These are phyloP conservation scores for Sebastes oblongus DNA, from an alignment of 2,797 vertebrate species.

Conservation along the genomic window DNA sequence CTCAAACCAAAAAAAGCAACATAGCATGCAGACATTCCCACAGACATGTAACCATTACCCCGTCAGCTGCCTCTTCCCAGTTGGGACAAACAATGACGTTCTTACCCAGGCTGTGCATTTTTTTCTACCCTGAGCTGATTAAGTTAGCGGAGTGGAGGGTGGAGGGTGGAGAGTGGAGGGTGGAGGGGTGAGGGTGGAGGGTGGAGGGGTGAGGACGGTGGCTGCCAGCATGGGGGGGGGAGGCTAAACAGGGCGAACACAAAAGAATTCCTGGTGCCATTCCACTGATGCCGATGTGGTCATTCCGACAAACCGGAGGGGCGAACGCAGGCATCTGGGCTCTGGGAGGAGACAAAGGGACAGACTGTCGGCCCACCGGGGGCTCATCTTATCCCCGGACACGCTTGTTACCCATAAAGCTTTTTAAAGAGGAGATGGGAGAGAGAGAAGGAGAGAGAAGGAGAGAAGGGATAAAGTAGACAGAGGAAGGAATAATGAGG, in stretches of 20 bases:
- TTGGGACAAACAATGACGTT: conserved; percentile 36
- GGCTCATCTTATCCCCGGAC: conserved; percentile 49
- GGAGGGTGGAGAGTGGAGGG: not conserved
- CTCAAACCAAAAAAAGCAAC: no score
- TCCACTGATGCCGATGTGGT: conserved; percentile 60
- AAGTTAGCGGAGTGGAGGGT: conserved; percentile 14
- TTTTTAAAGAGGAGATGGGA: conserved; percentile 12
- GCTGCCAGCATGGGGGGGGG: not conserved
- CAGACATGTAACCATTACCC: not conserved
- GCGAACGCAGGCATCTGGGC: conserved; percentile 53
- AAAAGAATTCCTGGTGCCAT: conserved; percentile 67
- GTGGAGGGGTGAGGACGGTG: conserved; percentile 1
- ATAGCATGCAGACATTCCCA: not conserved
- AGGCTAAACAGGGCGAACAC: conserved; percentile 14
- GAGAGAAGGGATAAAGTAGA: not conserved
- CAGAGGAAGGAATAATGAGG: conserved; percentile 19
- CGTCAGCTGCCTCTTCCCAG: conserved; percentile 28
- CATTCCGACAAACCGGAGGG: conserved; percentile 23
- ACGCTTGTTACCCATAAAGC: conserved; percentile 42
- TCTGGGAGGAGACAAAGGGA: conserved; percentile 52
- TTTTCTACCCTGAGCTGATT: conserved; percentile 42
- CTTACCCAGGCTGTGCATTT: conserved; percentile 3
- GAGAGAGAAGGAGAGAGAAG: not conserved
- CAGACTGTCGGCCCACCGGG: conserved; percentile 30
- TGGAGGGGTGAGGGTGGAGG: not conserved